These are phyloP conservation scores for Eupithecia dodoneata DNA, from an alignment of 2,888 invertebrate genomes.

Conservation along the genomic window DNA sequence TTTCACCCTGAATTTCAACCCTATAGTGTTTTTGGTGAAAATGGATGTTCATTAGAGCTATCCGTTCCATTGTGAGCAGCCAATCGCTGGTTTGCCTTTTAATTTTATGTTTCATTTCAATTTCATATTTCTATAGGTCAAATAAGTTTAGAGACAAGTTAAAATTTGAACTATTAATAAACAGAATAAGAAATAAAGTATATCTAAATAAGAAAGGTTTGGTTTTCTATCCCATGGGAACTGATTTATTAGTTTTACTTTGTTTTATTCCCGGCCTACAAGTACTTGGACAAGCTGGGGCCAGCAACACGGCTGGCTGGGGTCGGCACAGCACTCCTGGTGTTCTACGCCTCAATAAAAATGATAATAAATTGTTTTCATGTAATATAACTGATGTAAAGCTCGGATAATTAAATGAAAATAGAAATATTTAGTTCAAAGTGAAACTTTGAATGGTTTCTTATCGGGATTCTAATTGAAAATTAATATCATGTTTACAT, in stretches of 20 bases:
- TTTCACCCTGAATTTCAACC: slow-evolving; percentile 16
- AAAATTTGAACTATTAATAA: no score
- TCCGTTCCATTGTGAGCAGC: no score
- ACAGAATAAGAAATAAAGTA: no score
- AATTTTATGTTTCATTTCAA: neutral
- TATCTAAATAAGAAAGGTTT: no score
- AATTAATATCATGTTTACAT: neutral
- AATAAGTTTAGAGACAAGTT: no score
- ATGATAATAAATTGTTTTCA: neutral
- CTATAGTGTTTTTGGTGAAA: slow-evolving; percentile 9
- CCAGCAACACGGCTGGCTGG: no score
- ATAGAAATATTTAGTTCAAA: neutral
- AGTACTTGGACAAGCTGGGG: no score
- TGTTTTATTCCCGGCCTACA: no score
- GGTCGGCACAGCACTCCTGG: neutral
- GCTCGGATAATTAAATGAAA: neutral
- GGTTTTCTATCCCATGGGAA: no score
- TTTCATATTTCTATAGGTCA: no score
- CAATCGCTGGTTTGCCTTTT: no score
- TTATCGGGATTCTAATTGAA: neutral
- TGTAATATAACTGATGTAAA: neutral
- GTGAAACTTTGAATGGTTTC: slow-evolving; percentile 6
- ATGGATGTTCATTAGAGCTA: neutral
- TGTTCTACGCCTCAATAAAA: neutral
- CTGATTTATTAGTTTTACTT: no score